Conservation (phyloP, 2,888 invertebrate species). For the Cataglyphis altisquamis region DNA sequence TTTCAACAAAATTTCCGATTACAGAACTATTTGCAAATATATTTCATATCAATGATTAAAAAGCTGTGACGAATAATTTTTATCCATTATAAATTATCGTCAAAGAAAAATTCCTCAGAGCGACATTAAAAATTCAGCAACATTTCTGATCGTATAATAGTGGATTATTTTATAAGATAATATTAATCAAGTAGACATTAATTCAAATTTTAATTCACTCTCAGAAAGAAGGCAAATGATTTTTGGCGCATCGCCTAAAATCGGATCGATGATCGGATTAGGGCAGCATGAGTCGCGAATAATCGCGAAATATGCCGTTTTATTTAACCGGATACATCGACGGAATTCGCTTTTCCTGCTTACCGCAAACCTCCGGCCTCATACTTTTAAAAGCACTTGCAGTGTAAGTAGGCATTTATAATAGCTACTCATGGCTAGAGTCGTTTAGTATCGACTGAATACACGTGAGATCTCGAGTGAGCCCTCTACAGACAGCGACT, state of each 20-base stretch:
- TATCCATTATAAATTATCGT: not conserved
- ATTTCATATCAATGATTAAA: not conserved
- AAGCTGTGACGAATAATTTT: not conserved
- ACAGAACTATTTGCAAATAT: not conserved
- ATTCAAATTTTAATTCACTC: not conserved
- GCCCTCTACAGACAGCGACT: slow-evolving; percentile 3
- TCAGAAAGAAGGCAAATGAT: not conserved
- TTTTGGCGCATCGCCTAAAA: not conserved
- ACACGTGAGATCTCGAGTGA: slow-evolving; percentile 43
- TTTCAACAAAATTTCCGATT: not conserved
- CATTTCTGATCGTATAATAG: not conserved
- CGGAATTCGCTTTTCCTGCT: slow-evolving; percentile 85
- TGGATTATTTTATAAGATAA: not conserved
- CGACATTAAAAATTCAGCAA: not conserved
- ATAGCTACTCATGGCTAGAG: slow-evolving; percentile 72
- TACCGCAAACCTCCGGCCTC: slow-evolving; percentile 78
- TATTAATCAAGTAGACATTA: not conserved
- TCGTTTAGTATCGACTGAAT: slow-evolving; percentile 71
- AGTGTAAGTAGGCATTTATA: slow-evolving; percentile 81
- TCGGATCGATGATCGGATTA: slow-evolving; percentile 17
- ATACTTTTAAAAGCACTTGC: slow-evolving; percentile 82
- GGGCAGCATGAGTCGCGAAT: not conserved
- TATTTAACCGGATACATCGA: slow-evolving; percentile 81
- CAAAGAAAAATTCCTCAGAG: not conserved
- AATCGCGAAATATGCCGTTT: slow-evolving; percentile 54